These are phyloP conservation scores for Suillia variegata DNA, from an alignment of 2,888 invertebrate species.

Conservation along the genomic window DNA sequence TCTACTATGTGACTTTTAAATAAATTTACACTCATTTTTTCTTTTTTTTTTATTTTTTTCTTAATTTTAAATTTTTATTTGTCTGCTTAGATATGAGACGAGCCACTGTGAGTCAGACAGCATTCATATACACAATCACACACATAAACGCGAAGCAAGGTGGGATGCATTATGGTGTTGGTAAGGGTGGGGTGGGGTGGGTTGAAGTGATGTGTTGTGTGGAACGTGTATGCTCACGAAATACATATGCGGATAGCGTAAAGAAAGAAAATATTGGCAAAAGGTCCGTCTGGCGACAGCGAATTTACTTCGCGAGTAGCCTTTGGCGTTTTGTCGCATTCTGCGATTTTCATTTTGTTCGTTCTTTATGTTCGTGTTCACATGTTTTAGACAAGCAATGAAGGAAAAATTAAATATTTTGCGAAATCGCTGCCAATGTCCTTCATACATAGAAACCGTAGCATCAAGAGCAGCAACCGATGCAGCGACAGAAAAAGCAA, in stretches of 20 bases:
- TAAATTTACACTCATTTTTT: too few species aligned
- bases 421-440: conserved; percentile 21
- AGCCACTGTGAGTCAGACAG: too few species aligned
- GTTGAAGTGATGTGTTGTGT: neutral
- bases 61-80: too few species aligned
- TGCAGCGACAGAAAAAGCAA: too few species aligned
- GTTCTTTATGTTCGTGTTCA: conserved; percentile 9
- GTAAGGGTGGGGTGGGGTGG: neutral
- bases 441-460: neutral
- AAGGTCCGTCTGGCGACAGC: conserved; percentile 26
- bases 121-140: too few species aligned
- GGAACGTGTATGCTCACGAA: conserved; percentile 6
- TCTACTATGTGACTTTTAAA: too few species aligned
- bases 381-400: conserved; percentile 29
- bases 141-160: too few species aligned
- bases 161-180: neutral
- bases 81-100: too few species aligned
- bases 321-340: conserved; percentile 31
- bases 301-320: conserved; percentile 31
- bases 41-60: too few species aligned
- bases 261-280: conserved; percentile 30
- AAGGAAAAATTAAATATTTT: conserved; percentile 28
- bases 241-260: neutral
- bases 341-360: conserved; percentile 22
- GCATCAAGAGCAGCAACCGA: neutral